Evolutionary conservation across 2,797 vertebrate species (phyloP), one percentile per base, ranked within the genome.

Genomic region (Liasis olivaceus): DNA sequence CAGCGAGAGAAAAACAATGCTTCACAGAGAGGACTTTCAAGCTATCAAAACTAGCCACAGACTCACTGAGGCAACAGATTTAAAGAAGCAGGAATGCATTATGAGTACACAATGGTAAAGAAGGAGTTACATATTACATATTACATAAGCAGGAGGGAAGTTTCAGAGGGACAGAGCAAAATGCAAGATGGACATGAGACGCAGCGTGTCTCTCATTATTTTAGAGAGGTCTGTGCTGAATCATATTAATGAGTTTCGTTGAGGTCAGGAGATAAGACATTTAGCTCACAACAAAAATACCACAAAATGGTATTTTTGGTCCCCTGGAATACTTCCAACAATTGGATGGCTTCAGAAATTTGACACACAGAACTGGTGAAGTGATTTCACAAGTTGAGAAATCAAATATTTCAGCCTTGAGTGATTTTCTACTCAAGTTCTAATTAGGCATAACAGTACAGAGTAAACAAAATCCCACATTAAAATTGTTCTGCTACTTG

Each of bases 31-130:
- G 11, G 15, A 85, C 31, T 89, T 77, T 42, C 91, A 85, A 89
- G 90, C 15, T 1, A 9, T 58, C 26, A 69, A 13, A 28, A 9
- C 42, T 90, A 56, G 91, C 77, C 0, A 1, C 36, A 6, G 4
- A 60, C 85, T 93, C 92, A 89, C 94, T 86, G 62, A 31, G 89
- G 90, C 63, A 84, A 92, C 93, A 86, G 0, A 12, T 63, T 93
- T 89, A 15, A 89, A 95, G 93, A 58, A 89, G 2, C 85, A 93
- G 59, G 5, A 54, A 85, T 47, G n/a, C 2, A 85, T 0, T 1
- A 90, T 95, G 51, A 20, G 81, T 51, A 88, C 51, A 42, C 15
- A 81, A 93, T 0, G 58, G 22, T 20, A 64, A 90, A 90, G 91
- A 56, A 58, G 63, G 24, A 13, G 14, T 91, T 60, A 2, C 47